Evolutionary conservation across 2,113 vertebrate species (phyloP).

Genomic region (Apodemus speciosus): DNA sequence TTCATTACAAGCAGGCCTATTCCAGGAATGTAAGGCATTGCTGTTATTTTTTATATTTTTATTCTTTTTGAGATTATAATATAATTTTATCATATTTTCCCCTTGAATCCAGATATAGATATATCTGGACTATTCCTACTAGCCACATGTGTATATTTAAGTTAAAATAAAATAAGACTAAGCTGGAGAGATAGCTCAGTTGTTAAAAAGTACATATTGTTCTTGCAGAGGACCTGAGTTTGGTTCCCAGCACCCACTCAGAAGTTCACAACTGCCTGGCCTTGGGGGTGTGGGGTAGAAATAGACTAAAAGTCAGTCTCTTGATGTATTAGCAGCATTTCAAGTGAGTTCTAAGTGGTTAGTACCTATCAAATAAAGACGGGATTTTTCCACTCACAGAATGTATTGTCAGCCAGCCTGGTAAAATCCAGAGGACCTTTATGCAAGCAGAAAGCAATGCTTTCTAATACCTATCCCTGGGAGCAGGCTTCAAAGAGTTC

Average conservation of each 20-base stretch:
- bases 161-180: neutral
- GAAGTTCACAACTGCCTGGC: neutral
- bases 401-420: neutral
- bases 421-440: neutral
- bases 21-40: neutral
- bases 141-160: neutral
- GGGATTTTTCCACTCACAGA: neutral
- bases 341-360: neutral
- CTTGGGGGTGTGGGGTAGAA: no score
- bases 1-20: neutral
- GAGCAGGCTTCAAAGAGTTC: neutral
- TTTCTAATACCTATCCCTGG: neutral
- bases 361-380: neutral
- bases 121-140: neutral
- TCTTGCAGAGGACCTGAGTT: neutral
- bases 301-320: neutral
- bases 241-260: neutral
- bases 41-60: neutral
- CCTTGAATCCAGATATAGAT: neutral
- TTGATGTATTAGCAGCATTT: slow-evolving; percentile 9
- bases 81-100: neutral
- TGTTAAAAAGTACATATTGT: neutral
- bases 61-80: neutral
- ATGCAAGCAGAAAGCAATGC: neutral
- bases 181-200: no score